These are phyloP conservation scores for Drosophila barbarae DNA, from an alignment of 2,888 invertebrate species.

Conservation along the genomic window DNA sequence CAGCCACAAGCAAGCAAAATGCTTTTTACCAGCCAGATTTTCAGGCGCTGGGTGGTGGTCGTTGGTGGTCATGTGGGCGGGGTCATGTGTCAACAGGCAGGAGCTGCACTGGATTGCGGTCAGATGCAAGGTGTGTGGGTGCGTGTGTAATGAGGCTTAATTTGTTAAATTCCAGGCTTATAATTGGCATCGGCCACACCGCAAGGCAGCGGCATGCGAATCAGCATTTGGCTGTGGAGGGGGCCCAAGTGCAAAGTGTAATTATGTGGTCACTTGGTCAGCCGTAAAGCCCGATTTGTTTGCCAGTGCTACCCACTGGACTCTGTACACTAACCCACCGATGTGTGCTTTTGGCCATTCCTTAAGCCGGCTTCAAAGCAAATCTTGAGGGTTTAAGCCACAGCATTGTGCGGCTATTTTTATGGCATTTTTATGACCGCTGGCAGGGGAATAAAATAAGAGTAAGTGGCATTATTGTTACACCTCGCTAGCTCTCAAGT, in stretches of 20 bases:
- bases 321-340: slow-evolving; percentile 1
- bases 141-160: slow-evolving; percentile 66
- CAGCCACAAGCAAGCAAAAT: slow-evolving; percentile 61
- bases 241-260: slow-evolving; percentile 60
- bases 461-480: slow-evolving; percentile 61
- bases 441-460: slow-evolving; percentile 49
- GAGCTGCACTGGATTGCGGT: slow-evolving; percentile 61
- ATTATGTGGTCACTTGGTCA: slow-evolving; percentile 66
- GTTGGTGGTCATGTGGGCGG: slow-evolving; percentile 29
- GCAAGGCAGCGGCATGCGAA: slow-evolving; percentile 53
- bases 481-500: slow-evolving; percentile 50
- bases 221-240: slow-evolving; percentile 11
- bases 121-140: slow-evolving; percentile 22
- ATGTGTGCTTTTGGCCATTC: slow-evolving; percentile 19
- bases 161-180: slow-evolving; percentile 69
- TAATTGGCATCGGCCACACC: slow-evolving; percentile 68
- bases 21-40: slow-evolving; percentile 36
- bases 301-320: slow-evolving; percentile 15
- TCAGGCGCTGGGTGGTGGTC: neutral
- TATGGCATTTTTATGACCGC: slow-evolving; percentile 48
- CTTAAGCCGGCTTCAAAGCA: slow-evolving; percentile 14
- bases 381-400: slow-evolving; percentile 37
- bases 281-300: slow-evolving; percentile 40
- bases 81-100: slow-evolving; percentile 66
- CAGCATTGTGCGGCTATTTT: slow-evolving; percentile 31